phyloP scores from a whole-genome alignment of 2,797 vertebrate genomes.

The Melanotaenia maccullochi region DNA sequence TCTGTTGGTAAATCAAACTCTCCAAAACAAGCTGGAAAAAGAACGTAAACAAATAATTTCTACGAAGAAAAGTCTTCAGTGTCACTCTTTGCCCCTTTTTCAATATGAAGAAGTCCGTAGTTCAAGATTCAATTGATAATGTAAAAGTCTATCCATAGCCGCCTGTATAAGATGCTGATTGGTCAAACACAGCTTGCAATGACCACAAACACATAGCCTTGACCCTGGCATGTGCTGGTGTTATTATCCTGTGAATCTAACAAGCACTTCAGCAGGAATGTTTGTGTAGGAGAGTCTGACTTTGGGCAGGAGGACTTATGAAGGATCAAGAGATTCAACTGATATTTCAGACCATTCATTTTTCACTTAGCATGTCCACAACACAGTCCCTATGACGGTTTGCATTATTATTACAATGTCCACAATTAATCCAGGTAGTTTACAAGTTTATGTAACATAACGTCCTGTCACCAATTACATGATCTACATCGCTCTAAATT shows the following conservation, averaged over 20 bases:
- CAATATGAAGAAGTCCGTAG: neutral
- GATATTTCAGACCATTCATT: neutral
- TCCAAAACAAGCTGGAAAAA: neutral
- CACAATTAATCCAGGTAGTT: neutral
- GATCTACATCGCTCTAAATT: neutral
- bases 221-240: neutral
- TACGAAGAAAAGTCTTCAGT: neutral
- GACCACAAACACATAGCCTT: neutral
- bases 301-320: neutral
- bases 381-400: neutral
- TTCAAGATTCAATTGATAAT: neutral
- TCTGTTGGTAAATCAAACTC: neutral
- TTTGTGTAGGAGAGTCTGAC: neutral
- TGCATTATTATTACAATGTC: neutral
- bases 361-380: neutral
- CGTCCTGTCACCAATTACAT: neutral
- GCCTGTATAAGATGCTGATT: neutral
- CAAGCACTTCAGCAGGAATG: neutral
- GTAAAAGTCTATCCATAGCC: neutral
- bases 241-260: neutral
- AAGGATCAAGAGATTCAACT: neutral
- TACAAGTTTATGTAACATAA: neutral
- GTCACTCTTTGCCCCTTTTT: neutral
- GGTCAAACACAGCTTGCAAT: conserved; percentile 6
- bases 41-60: neutral